phyloP scores from a whole-genome alignment of 2,797 vertebrate genomes.

The Lophotriccus pileatus region DNA sequence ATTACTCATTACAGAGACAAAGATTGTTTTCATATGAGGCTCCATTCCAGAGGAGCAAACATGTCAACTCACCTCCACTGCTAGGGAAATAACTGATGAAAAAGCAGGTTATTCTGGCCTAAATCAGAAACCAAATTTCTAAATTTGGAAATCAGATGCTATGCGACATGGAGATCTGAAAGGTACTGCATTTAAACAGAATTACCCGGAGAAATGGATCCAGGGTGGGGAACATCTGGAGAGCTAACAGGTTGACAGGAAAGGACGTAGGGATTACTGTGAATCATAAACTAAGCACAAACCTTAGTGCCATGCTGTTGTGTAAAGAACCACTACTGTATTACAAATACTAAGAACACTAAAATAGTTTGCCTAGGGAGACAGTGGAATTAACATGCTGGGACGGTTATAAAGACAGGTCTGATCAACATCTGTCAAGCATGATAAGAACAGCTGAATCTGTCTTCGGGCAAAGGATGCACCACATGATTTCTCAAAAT shows the following conservation, averaged over 20 bases:
- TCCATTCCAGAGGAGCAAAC: neutral
- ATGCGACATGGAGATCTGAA: neutral
- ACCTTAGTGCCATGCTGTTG: neutral
- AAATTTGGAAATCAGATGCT: neutral
- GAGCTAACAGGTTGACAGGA: neutral
- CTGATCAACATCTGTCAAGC: neutral
- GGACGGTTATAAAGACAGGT: neutral
- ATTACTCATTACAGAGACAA: neutral
- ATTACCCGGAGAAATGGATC: neutral
- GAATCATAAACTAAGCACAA: neutral
- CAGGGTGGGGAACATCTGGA: neutral
- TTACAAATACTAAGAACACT: neutral
- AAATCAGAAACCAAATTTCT: too few relatives aligned
- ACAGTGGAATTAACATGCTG: neutral
- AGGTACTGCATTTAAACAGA: neutral
- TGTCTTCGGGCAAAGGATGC: neutral
- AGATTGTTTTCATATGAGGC: neutral
- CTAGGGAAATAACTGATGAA: neutral
- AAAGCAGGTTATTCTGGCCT: neutral
- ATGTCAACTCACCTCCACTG: neutral
- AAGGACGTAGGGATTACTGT: neutral
- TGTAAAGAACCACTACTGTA: neutral
- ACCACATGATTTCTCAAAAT: neutral
- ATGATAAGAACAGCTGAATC: neutral
- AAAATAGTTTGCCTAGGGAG: neutral